A percentile compares a stretch with the other conserved stretches of the same genome.
phyloP scores from a whole-genome alignment of 2,113 vertebrate genomes.

The Phalacrocorax aristotelis region DNA sequence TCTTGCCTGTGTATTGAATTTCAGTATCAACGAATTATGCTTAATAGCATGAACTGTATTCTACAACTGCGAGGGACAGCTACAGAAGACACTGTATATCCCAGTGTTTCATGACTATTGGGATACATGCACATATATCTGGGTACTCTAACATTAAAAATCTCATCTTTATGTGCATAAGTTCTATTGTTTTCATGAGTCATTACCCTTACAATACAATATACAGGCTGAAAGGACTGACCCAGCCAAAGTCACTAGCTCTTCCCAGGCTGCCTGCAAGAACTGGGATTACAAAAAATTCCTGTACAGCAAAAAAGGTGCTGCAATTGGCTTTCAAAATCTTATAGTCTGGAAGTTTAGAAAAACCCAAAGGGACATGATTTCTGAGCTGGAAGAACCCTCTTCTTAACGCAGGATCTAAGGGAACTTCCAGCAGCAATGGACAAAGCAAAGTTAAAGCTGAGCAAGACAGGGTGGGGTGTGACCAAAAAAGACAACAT shows the following conservation, averaged over 20 bases:
- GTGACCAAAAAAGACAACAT: not conserved
- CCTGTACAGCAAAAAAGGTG: not conserved
- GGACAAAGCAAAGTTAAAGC: not conserved
- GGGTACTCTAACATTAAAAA: not conserved
- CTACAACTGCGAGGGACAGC: not conserved
- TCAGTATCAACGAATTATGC: not conserved
- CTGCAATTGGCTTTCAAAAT: not conserved
- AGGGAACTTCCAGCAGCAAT: not conserved
- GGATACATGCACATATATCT: not conserved
- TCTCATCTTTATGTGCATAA: not conserved
- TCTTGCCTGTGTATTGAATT: conserved; percentile 10
- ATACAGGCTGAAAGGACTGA: not conserved
- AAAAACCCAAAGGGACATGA: not conserved
- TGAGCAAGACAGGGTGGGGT: not conserved
- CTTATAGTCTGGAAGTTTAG: not conserved
- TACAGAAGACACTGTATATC: not conserved
- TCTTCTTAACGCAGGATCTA: not conserved
- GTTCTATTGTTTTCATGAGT: not conserved
- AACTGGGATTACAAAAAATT: not conserved
- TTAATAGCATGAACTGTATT: not conserved
- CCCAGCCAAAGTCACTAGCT: not conserved
- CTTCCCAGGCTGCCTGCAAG: not conserved
- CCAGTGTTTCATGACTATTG: not conserved
- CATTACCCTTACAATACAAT: not conserved
- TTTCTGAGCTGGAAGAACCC: not conserved